Evolutionary conservation across 2,113 vertebrate species (phyloP), one percentile per base, ranked within the genome.

Genomic region (Cynoglossus semilaevis): DNA sequence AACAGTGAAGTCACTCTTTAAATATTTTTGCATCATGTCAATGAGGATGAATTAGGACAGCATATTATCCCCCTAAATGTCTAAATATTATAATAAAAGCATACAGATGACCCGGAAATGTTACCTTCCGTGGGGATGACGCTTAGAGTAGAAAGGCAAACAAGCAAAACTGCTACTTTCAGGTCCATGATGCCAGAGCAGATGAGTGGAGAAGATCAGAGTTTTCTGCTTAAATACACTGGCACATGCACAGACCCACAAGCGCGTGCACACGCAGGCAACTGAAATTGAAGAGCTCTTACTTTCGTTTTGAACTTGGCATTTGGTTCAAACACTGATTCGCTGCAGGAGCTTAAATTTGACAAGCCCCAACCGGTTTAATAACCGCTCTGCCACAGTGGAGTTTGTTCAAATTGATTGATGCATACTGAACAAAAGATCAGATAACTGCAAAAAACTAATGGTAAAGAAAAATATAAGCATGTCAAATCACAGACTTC

Each of bases 111-210:
- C 5, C 44, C 11, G 19, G 42, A 8, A n/a, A 50, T 8, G 16
- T 87, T 90, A 92, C 91, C 91, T 64, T 90, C 74, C 22, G 61
- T 83, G 15, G 38, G 60, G 42, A 22, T 49, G 68, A 88, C 51
- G 53, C 74, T 55, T 65, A 83, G 16, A 15, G 52, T 17, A 12
- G 58, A 84, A 49, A 88, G 47, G 16, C 72, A 56, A 44, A 88
- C 41, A 18, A 80, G 15, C 37, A 80, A 34, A 5, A 77, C 14
- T 0, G 47, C 36, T 14, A 45, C 36, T 77, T 79, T 87, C 50
- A 77, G 65, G 53, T 88, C 86, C 91, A 92, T 92, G 74, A 36
- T 64, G 61, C 60, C 44, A 56, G 18, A 29, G 19, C n/a, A n/a
- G 58, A 7, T 77, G 45, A 62, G 9, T 15, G 0, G 16, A 48